phyloP scores from a whole-genome alignment of 2,888 invertebrate genomes.

The Anagyrus pseudococci region DNA sequence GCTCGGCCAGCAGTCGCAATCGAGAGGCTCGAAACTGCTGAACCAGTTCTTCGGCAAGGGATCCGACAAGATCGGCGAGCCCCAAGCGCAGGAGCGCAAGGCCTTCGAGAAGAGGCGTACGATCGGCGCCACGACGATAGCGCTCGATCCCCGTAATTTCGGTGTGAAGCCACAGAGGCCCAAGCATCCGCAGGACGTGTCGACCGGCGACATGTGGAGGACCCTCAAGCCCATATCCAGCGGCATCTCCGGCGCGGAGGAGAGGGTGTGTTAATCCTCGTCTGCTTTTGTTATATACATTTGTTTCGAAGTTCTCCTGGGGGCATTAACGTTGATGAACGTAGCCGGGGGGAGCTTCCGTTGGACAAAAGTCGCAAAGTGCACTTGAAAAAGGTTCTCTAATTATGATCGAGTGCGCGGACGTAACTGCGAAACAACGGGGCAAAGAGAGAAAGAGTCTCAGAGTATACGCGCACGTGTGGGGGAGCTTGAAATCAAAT shows the following conservation, averaged over 20 bases:
- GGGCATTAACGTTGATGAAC: slow-evolving; percentile 3
- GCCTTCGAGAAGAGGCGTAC: slow-evolving; percentile 71
- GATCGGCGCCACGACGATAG: slow-evolving; percentile 74
- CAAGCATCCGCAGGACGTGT: slow-evolving; percentile 63
- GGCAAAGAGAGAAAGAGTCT: too few species aligned
- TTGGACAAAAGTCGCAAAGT: too few species aligned
- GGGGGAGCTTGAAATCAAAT: slow-evolving; percentile 33
- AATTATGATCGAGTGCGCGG: too few species aligned
- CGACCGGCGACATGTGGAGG: slow-evolving; percentile 76
- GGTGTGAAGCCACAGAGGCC: slow-evolving; percentile 67
- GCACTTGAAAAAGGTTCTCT: too few species aligned
- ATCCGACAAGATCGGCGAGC: slow-evolving; percentile 65
- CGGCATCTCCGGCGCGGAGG: slow-evolving; percentile 67
- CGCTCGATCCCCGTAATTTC: slow-evolving; percentile 71
- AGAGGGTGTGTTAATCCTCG: slow-evolving; percentile 60
- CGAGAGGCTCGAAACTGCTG: slow-evolving; percentile 52
- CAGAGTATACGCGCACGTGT: too few species aligned
- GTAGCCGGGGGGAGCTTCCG: too few species aligned
- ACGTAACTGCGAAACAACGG: too few species aligned
- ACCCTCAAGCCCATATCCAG: slow-evolving; percentile 72
- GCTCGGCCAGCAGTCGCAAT: too few species aligned
- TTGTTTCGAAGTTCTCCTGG: neutral
- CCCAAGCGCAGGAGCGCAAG: slow-evolving; percentile 60
- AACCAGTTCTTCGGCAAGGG: slow-evolving; percentile 65
- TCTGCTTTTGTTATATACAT: too few species aligned